These are phyloP conservation scores for Arenaria interpres DNA, from an alignment of 2,113 vertebrate species.

Conservation along the genomic window DNA sequence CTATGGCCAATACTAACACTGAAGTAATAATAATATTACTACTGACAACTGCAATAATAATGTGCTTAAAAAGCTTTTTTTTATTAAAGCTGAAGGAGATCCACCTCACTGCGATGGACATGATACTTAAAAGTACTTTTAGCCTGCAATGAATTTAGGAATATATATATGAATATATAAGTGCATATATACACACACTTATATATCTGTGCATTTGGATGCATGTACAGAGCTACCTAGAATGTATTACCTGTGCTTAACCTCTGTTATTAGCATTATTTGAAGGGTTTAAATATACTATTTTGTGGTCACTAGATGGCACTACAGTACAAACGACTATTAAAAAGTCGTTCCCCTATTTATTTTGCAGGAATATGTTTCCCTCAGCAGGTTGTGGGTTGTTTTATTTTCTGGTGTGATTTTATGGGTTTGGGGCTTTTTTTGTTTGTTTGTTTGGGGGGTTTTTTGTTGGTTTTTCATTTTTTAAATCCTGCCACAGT, in stretches of 20 bases:
- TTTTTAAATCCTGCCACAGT: background rate
- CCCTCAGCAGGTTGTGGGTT: background rate
- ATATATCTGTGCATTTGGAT: background rate
- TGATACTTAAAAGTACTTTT: background rate
- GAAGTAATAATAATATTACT: background rate
- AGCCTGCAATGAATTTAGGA: background rate
- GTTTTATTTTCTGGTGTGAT: background rate
- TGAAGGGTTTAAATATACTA: background rate
- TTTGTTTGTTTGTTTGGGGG: fast-evolving
- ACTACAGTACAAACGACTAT: background rate
- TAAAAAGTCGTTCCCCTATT: fast-evolving
- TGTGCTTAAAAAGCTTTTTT: background rate
- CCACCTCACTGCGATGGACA: background rate
- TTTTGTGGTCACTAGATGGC: constrained; percentile 51
- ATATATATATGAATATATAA: background rate
- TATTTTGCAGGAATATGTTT: background rate
- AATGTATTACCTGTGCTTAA: background rate
- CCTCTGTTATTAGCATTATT: background rate
- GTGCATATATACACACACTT: background rate
- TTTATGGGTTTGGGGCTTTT: background rate
- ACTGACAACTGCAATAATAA: background rate
- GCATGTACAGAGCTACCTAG: background rate
- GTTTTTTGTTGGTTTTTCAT: background rate
- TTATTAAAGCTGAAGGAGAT: background rate
- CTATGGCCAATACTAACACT: background rate